Base-by-base conservation (phyloP, 2,888 invertebrate genomes). In the Dryocosmus kuriphilus region DNA sequence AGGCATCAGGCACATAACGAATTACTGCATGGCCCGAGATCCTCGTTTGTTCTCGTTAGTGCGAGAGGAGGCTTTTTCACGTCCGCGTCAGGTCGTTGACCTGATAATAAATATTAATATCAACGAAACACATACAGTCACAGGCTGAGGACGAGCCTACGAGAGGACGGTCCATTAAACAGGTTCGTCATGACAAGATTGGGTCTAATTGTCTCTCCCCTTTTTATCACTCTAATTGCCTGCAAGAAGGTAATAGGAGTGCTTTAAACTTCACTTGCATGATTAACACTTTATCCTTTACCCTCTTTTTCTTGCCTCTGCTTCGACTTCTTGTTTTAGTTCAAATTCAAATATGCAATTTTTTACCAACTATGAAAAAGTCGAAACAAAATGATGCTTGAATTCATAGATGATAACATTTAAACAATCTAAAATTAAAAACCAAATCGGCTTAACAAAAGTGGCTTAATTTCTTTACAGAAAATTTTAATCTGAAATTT, bases 61-160 rank as follows among this genome's bases (percentile, higher is more conserved):
- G 30, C 41, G 30, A 71, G 30, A 71, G 71, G 30, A 51, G 30
- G 51, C 71, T 71, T 71, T 71, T 71, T 71, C 71, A 71, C 71
- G 71, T 71, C 51, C 71, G 71, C 71, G 51, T 51, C 30, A 75
- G 60, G 61, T 75, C 75, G 61, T 60, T 61, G 60, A 75, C 38
- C 75, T 61, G 57, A 75, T 60, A 75, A 75, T 75, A 75, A 57
- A 75, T 75, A 75, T 75, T 75, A 60, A 46, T 75, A 75, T 75
- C 61, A 75, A 16, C 38, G 27, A 75, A 75, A 75, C 30, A 22
- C 62, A 75, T 51, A n/a, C 46, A 71, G 30, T 57, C 24, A 57
- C 24, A 57, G 24, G 14, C 22, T 11, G 57, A 57, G 24, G 57
- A 55, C 22, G 19, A 67, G 46, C 27, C 46, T 67, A 67, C 27